Conservation (phyloP, 2,888 invertebrate genomes). For the Tiphia femorata region DNA sequence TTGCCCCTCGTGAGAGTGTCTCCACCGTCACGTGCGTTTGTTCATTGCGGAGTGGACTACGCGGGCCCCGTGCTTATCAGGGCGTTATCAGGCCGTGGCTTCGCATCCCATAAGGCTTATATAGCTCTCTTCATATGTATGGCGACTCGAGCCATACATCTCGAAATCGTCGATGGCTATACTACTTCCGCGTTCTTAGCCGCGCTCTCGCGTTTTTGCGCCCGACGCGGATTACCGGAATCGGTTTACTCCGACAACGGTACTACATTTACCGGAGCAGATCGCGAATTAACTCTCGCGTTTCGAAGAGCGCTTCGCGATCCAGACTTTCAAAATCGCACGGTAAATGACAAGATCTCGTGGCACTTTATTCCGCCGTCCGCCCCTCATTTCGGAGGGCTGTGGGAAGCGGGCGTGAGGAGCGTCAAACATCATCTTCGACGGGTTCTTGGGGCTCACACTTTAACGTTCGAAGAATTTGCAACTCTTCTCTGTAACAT, state of each 20-base stretch:
- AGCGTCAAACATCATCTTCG: conserved; percentile 4
- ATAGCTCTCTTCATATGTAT: too few species aligned
- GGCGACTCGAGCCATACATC: conserved; percentile 2
- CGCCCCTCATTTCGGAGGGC: conserved; percentile 7
- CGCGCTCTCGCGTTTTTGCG: not conserved
- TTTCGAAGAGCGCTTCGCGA: not conserved
- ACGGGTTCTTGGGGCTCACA: not conserved
- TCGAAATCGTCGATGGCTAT: not conserved
- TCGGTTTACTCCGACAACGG: conserved; percentile 4
- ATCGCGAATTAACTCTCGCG: not conserved
- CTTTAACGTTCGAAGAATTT: conserved; percentile 5
- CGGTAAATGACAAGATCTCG: not conserved
- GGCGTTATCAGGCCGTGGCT: not conserved
- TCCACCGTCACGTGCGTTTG: not conserved
- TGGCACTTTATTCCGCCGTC: conserved; percentile 3
- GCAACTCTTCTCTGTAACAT: not conserved
- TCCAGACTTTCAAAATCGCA: not conserved
- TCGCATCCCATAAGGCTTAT: not conserved
- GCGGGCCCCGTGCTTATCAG: not conserved
- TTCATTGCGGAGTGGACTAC: conserved; percentile 1
- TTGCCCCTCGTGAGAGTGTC: not conserved
- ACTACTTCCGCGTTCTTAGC: not conserved
- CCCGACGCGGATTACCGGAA: not conserved
- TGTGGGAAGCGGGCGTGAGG: conserved; percentile 3
- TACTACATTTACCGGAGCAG: not conserved